phyloP scores from a whole-genome alignment of 2,888 invertebrate genomes.

The Podotricha telesiphe region DNA sequence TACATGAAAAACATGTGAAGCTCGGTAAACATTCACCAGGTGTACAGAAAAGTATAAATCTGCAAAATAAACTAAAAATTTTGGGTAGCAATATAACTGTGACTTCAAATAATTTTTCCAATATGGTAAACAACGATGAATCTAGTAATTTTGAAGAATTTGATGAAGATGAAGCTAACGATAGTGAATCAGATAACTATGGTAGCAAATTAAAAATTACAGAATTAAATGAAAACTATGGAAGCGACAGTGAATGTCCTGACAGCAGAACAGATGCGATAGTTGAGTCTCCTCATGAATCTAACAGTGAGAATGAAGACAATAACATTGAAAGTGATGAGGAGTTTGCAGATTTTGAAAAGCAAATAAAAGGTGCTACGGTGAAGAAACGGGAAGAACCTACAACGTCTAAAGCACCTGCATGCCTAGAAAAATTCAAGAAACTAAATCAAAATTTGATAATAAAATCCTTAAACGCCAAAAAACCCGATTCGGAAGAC shows the following conservation, averaged over 20 bases:
- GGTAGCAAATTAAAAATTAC: constrained; percentile 62
- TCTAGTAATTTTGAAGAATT: constrained; percentile 41
- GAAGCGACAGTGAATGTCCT: constrained; percentile 54
- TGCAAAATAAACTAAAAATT: constrained; percentile 64
- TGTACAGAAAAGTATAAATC: constrained; percentile 50
- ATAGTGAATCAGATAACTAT: constrained; percentile 55
- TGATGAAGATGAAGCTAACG: constrained; percentile 41
- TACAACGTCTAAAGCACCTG: constrained; percentile 39
- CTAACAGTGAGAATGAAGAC: constrained; percentile 56
- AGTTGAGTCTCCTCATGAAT: constrained; percentile 62
- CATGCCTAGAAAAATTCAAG: constrained; percentile 56
- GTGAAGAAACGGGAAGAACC: constrained; percentile 48
- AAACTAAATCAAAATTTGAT: constrained; percentile 61
- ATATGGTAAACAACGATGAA: constrained; percentile 42
- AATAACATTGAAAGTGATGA: constrained; percentile 51
- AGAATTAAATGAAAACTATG: constrained; percentile 58
- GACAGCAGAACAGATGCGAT: constrained; percentile 51
- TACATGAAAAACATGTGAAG: constrained; percentile 33
- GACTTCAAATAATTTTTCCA: constrained; percentile 63
- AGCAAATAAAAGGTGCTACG: constrained; percentile 49
- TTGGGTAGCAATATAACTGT: constrained; percentile 69
- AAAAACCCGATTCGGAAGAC: constrained; percentile 37
- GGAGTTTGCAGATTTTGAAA: constrained; percentile 56
- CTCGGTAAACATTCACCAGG: constrained; percentile 43
- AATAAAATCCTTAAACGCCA: constrained; percentile 51